These are phyloP conservation scores for Kryptolebias marmoratus DNA, from an alignment of 2,113 vertebrate species.

Conservation along the genomic window DNA sequence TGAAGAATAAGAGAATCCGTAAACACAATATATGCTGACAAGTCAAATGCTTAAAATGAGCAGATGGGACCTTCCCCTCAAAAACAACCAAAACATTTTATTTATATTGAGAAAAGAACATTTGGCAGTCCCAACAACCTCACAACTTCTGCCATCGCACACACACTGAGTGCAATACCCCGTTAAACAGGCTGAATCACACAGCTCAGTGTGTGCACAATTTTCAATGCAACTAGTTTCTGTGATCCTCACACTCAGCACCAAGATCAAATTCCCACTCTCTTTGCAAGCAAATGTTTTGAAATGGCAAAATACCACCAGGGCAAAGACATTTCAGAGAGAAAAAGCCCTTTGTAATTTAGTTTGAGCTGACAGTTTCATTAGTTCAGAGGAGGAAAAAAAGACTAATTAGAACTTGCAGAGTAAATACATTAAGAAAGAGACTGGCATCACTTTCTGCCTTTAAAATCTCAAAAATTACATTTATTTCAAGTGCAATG, in stretches of 20 bases:
- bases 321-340: background rate
- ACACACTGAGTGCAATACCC: background rate
- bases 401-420: background rate
- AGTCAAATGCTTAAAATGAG: no score
- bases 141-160: background rate
- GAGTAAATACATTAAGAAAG: background rate
- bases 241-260: background rate
- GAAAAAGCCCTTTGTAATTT: background rate
- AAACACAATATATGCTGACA: no score
- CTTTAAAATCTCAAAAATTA: no score
- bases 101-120: no score
- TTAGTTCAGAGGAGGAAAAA: background rate
- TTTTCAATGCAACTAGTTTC: background rate
- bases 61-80: no score
- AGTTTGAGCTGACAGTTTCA: background rate
- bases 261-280: background rate
- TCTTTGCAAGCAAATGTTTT: background rate
- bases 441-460: no score
- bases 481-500: no score
- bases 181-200: background rate
- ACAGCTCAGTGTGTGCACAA: background rate
- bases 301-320: background rate
- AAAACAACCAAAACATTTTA: no score
- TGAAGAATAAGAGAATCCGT: no score
- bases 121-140: background rate